Base-by-base conservation (phyloP, 2,797 vertebrate genomes). In the Myotis findleyi region DNA sequence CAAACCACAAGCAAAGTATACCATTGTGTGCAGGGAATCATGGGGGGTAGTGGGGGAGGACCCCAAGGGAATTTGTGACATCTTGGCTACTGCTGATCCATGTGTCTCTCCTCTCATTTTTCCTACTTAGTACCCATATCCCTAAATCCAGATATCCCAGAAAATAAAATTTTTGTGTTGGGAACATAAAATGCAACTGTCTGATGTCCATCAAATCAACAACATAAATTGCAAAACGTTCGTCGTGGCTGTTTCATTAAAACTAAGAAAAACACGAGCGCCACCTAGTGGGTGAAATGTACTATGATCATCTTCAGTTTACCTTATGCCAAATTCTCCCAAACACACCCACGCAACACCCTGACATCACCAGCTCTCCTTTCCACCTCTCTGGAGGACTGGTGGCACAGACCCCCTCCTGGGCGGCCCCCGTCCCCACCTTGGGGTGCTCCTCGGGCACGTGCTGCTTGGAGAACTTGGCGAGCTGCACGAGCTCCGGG, bases 391-490 rank as follows among this genome's bases (percentile, higher is more conserved):
- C 23, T 49, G 55, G 20, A 2, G 0, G 59, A 33, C 44, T 51
- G 5, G 10, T 2, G 12, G 18, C 27, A 30, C 38, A 38, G 44
- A 2, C 41, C 20, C n/a, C 41, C 20, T 6, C 51, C 77, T 0
- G 0, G 0, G 5, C 14, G 10, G 0, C 4, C 17, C 62, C 62
- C 1, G 0, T 23, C 8, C 85, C 92, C 99, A 99, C 99, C 99
- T 99, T 99, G 0, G 99, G 99, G 79, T 99, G 99, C 91, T 99
- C 99, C 97, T 99, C 99, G 0, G 99, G 99, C 25, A 99, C 99
- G 0, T 99, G 99, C 84, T 99, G 99, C 98, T 99, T 99, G 96
- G 99, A 99, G 97, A 99, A 99, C 94, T 99, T 99, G 79, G 99
- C 99, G 9, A 99, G 98, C 93, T 99, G 99, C 55, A 99, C 99